These are phyloP conservation scores for Idaea aversata DNA, from an alignment of 2,888 invertebrate species.

Conservation along the genomic window DNA sequence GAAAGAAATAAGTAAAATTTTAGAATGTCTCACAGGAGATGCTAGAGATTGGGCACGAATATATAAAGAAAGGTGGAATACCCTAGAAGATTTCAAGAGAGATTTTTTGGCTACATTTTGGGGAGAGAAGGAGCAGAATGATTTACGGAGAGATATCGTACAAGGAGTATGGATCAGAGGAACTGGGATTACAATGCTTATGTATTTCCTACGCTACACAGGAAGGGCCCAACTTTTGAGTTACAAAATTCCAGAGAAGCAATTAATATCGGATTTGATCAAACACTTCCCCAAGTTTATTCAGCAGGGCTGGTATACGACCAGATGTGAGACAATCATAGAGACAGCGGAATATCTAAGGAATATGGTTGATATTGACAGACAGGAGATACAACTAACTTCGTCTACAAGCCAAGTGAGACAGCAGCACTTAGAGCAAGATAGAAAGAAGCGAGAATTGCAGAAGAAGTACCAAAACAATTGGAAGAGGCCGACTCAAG, in stretches of 20 bases:
- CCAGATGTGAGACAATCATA: background rate
- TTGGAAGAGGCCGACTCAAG: background rate
- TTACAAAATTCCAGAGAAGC: slow-evolving; percentile 5
- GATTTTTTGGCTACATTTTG: slow-evolving; percentile 11
- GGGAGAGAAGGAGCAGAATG: slow-evolving; percentile 10
- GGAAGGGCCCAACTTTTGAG: slow-evolving; percentile 1
- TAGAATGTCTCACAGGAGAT: slow-evolving; percentile 7
- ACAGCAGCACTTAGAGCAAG: too few relatives aligned
- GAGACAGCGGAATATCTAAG: slow-evolving; percentile 8
- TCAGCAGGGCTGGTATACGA: slow-evolving; percentile 7
- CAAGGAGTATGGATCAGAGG: background rate
- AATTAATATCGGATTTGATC: slow-evolving; percentile 4
- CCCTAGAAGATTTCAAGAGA: slow-evolving; percentile 7
- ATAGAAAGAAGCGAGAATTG: background rate
- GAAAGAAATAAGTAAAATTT: background rate
- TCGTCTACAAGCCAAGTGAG: too few relatives aligned
- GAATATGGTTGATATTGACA: slow-evolving; percentile 1
- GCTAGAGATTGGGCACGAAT: slow-evolving; percentile 7
- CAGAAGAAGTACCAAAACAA: too few relatives aligned
- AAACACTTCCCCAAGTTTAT: slow-evolving; percentile 7
- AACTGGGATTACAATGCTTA: slow-evolving; percentile 1
- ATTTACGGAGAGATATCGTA: slow-evolving; percentile 4
- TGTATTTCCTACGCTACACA: slow-evolving; percentile 1
- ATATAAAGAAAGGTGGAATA: slow-evolving; percentile 3
- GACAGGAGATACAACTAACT: background rate